phyloP scores from a whole-genome alignment of 2,888 invertebrate genomes.

The Piscicola geometra region DNA sequence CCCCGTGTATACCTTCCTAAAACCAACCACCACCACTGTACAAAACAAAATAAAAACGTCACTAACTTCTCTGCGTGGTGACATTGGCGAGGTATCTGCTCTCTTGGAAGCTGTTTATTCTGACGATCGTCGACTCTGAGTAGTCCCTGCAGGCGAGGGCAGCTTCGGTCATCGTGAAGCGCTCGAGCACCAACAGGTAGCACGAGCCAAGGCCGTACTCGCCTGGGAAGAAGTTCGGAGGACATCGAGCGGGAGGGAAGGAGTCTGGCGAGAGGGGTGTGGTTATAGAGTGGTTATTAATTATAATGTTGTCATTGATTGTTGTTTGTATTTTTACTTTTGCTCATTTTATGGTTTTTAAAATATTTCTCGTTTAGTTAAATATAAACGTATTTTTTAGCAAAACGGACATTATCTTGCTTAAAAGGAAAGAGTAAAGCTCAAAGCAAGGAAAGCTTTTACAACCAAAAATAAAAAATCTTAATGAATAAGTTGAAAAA shows the following conservation, averaged over 20 bases:
- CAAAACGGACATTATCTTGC: background rate
- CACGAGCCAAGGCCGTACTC: slow-evolving; percentile 39
- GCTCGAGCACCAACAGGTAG: slow-evolving; percentile 34
- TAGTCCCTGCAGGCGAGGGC: slow-evolving; percentile 33
- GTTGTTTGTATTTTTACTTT: too few species aligned
- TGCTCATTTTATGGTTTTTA: background rate
- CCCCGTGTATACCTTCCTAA: too few species aligned
- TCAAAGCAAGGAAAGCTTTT: too few species aligned
- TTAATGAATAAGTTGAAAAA: too few species aligned
- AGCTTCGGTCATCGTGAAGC: slow-evolving; percentile 19
- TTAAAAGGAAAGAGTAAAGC: too few species aligned
- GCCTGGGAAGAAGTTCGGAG: slow-evolving; percentile 34
- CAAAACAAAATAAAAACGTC: background rate
- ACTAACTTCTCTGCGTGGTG: background rate
- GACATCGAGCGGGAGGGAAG: slow-evolving; percentile 27
- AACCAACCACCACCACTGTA: too few species aligned
- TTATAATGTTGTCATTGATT: background rate
- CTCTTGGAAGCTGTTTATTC: slow-evolving; percentile 22
- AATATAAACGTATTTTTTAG: background rate
- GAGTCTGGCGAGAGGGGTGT: background rate
- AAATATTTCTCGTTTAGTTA: background rate
- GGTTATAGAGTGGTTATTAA: background rate
- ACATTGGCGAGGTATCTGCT: slow-evolving; percentile 1
- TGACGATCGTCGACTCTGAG: slow-evolving; percentile 26
- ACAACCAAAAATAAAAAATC: too few species aligned